Evolutionary conservation across 1,140 invertebrate genomes (phyloP).

Genomic region (Saccostrea echinata): DNA sequence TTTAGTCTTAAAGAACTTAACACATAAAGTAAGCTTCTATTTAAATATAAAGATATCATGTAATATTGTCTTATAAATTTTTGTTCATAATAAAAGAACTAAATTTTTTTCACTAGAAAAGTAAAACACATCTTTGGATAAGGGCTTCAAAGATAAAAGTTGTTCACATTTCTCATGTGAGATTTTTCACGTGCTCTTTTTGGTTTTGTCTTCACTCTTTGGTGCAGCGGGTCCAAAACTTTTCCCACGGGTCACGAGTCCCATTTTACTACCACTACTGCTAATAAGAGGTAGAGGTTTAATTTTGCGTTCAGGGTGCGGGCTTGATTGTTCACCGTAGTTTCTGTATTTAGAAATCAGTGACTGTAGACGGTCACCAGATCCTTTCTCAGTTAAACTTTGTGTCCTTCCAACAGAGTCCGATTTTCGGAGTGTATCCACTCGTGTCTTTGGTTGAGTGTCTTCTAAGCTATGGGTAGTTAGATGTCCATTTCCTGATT

Average conservation of each 20-base stretch:
- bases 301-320: slow-evolving; percentile 64
- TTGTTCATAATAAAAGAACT: no score
- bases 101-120: neutral
- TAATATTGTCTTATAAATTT: no score
- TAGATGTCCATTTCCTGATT: slow-evolving; percentile 15
- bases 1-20: no score
- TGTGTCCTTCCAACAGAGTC: slow-evolving; percentile 14
- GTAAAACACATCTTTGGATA: slow-evolving; percentile 2
- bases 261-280: slow-evolving; percentile 64
- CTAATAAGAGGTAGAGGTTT: slow-evolving; percentile 62
- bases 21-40: no score
- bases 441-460: neutral
- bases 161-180: neutral
- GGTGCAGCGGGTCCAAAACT: slow-evolving; percentile 68
- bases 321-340: slow-evolving; percentile 62
- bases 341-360: slow-evolving; percentile 73
- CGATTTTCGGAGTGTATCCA: neutral
- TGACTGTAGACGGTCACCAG: slow-evolving; percentile 67
- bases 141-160: neutral
- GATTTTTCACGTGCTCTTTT: neutral
- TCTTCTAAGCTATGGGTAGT: slow-evolving; percentile 19
- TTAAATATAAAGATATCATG: no score
- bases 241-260: slow-evolving; percentile 64
- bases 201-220: slow-evolving; percentile 53
- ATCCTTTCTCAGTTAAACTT: slow-evolving; percentile 53